Percentiles rank a stretch among this genome's conserved stretches.
Evolutionary conservation across 2,113 vertebrate genomes (phyloP).

Genomic region (Stictonetta naevosa): DNA sequence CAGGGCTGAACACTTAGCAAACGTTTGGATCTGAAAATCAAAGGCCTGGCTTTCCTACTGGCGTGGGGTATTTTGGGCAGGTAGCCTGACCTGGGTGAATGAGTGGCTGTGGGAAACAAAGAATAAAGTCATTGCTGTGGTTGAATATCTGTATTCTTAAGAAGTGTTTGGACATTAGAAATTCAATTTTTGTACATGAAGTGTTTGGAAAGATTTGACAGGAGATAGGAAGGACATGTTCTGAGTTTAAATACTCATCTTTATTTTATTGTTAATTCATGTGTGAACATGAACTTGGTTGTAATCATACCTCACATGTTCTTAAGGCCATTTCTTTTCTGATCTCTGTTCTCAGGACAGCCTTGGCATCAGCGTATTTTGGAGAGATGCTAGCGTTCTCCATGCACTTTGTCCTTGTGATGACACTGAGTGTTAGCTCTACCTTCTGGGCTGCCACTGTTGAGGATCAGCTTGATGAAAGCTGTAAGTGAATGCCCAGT

Average conservation of each 20-base stretch:
- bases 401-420: not conserved
- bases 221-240: not conserved
- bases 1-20: slow-evolving; percentile 1
- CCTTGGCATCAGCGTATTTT: not conserved
- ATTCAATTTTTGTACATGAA: not conserved
- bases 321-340: not conserved
- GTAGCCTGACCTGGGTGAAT: not conserved
- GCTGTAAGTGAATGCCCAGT: not conserved
- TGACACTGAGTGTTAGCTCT: not conserved
- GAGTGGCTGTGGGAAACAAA: not conserved
- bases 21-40: not conserved
- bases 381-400: not conserved
- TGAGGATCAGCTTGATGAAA: not conserved
- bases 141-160: not conserved
- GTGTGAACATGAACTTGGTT: not conserved
- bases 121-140: not conserved
- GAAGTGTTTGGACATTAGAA: not conserved
- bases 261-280: not conserved
- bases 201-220: not conserved
- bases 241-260: not conserved
- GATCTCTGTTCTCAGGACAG: not conserved
- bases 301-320: not conserved
- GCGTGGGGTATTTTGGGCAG: not conserved
- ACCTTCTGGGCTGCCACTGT: not conserved
- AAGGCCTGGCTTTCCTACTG: not conserved